phyloP scores from a whole-genome alignment of 2,888 invertebrate species.

The Gari tellinella region DNA sequence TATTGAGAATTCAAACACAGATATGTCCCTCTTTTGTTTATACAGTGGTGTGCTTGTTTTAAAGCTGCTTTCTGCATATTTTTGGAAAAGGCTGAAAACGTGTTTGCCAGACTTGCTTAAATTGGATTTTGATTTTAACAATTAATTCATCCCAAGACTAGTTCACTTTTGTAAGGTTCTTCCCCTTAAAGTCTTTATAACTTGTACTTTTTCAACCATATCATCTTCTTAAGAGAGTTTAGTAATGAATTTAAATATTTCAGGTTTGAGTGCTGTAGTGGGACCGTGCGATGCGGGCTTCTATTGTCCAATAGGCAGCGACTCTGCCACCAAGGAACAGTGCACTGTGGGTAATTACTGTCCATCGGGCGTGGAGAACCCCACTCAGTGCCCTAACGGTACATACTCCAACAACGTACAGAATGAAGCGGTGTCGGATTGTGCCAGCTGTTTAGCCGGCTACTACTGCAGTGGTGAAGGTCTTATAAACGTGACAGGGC shows the following conservation, averaged over 20 bases:
- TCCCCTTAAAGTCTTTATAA: too few species aligned
- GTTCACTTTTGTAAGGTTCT: too few species aligned
- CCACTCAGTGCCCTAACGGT: constrained; percentile 79
- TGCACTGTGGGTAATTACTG: constrained; percentile 82
- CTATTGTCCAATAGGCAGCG: constrained; percentile 79
- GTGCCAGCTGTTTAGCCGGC: constrained; percentile 76
- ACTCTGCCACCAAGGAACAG: constrained; percentile 67
- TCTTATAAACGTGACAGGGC: constrained; percentile 76
- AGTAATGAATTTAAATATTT: too few species aligned
- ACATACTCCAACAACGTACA: constrained; percentile 80
- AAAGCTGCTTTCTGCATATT: too few species aligned
- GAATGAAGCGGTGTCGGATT: constrained; percentile 67
- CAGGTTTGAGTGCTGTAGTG: constrained; percentile 76
- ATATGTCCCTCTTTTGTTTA: too few species aligned
- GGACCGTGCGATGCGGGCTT: constrained; percentile 78
- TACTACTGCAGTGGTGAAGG: constrained; percentile 80
- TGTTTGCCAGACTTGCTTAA: too few species aligned
- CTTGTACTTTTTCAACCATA: too few species aligned
- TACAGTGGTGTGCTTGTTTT: too few species aligned
- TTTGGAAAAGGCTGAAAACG: too few species aligned
- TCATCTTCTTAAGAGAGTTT: constrained; percentile 10
- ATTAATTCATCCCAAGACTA: too few species aligned
- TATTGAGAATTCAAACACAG: too few species aligned
- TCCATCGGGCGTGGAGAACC: constrained; percentile 72
- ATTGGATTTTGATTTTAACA: too few species aligned